phyloP scores from a whole-genome alignment of 2,113 vertebrate genomes.

The Saguinus midas region DNA sequence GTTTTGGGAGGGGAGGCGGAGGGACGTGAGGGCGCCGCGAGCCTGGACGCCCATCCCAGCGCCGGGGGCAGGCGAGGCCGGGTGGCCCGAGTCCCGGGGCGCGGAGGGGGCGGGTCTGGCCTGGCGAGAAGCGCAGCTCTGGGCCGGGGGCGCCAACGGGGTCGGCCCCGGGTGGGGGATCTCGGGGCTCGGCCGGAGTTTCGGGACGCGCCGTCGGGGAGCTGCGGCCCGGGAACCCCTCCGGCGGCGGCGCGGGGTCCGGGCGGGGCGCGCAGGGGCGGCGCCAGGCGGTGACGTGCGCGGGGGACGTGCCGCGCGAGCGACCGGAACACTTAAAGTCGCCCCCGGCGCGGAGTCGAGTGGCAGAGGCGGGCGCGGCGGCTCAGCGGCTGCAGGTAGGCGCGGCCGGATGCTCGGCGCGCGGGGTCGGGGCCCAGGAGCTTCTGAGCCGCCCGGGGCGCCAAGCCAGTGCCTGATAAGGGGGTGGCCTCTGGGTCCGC shows the following conservation, averaged over 20 bases:
- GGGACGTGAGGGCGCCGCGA: too few species aligned
- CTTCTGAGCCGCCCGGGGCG: too few species aligned
- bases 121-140: too few species aligned
- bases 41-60: not conserved
- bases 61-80: not conserved
- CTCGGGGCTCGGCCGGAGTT: not conserved
- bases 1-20: not conserved
- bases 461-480: too few species aligned
- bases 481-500: not conserved
- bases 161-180: too few species aligned
- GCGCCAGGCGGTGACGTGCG: constrained; percentile 70
- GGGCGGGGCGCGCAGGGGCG: constrained; percentile 67
- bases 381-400: constrained; percentile 62
- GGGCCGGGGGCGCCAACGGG: rapidly evolving
- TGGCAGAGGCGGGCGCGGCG: not conserved
- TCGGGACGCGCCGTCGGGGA: constrained; percentile 33
- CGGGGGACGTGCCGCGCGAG: constrained; percentile 69
- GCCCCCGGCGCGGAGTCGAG: constrained; percentile 31
- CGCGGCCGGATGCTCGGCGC: not conserved
- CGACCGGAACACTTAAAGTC: constrained; percentile 29
- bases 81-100: not conserved
- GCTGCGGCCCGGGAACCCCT: not conserved
- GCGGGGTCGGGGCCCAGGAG: not conserved
- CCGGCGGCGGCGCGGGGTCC: constrained; percentile 17
- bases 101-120: not conserved